Percentiles rank a stretch among this genome's conserved stretches.
Conservation (phyloP, 2,797 vertebrate genomes). For the Leptodactylus fallax region DNA sequence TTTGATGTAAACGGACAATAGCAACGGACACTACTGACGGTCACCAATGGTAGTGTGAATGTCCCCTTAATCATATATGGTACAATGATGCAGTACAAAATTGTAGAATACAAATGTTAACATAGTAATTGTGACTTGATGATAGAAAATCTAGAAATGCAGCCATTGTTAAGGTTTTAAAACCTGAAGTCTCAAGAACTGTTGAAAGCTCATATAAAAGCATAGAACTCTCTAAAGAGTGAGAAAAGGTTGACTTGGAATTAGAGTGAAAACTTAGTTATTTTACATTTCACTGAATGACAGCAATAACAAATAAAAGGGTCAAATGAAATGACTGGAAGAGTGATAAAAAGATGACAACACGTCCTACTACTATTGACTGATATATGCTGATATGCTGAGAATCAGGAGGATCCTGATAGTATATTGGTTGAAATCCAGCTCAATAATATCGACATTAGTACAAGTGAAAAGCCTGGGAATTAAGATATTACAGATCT, state of each 20-base stretch:
- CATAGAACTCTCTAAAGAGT: background rate
- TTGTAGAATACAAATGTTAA: slow-evolving; percentile 32
- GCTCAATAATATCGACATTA: slow-evolving; percentile 15
- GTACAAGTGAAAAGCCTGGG: background rate
- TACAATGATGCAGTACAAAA: slow-evolving; percentile 14
- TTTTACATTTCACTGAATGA: background rate
- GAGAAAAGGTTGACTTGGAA: background rate
- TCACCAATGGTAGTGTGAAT: no score
- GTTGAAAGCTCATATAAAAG: slow-evolving; percentile 14
- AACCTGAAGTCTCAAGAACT: slow-evolving; percentile 3
- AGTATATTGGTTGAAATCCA: slow-evolving; percentile 15
- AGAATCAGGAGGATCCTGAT: background rate
- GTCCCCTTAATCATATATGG: background rate
- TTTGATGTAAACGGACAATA: no score
- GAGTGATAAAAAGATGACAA: slow-evolving; percentile 1
- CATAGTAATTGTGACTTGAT: background rate
- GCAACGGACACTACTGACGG: no score
- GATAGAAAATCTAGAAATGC: slow-evolving; percentile 44
- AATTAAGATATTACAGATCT: slow-evolving; percentile 35
- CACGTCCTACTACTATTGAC: background rate
- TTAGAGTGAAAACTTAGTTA: slow-evolving; percentile 1
- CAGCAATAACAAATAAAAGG: background rate
- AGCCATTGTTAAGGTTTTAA: slow-evolving; percentile 11
- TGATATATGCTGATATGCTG: slow-evolving; percentile 27
- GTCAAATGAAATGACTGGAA: background rate